Conservation (phyloP, 2,113 vertebrate genomes). For the Hystrix cristata region DNA sequence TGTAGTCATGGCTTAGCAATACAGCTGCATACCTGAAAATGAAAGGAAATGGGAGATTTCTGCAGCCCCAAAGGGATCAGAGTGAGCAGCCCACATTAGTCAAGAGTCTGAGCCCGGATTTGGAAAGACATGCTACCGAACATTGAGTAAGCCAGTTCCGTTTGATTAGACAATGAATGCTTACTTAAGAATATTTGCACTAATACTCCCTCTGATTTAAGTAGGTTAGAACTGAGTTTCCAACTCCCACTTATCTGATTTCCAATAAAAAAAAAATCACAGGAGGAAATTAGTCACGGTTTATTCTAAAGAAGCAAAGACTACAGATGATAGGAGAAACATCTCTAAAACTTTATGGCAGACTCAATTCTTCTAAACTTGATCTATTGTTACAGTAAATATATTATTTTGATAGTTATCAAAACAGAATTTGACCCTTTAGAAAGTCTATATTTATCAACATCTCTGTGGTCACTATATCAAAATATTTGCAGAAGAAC, state of each 20-base stretch:
- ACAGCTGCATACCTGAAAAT: conserved; percentile 58
- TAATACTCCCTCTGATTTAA: conserved; percentile 76
- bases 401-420: not conserved
- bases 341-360: conserved; percentile 12
- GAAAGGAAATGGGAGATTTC: conserved; percentile 82
- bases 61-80: conserved; percentile 64
- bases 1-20: conserved; percentile 78
- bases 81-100: conserved; percentile 58
- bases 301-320: conserved; percentile 37
- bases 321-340: not conserved
- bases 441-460: not conserved
- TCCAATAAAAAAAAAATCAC: conserved; percentile 52
- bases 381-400: not conserved
- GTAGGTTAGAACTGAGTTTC: conserved; percentile 58
- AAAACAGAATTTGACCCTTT: not conserved
- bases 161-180: conserved; percentile 81
- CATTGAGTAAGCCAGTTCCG: conserved; percentile 70
- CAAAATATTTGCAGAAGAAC: not conserved
- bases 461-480: not conserved
- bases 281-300: conserved; percentile 53
- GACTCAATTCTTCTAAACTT: not conserved
- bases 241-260: conserved; percentile 38
- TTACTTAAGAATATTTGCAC: conserved; percentile 77
- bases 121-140: conserved; percentile 77
- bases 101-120: conserved; percentile 78